phyloP scores from a whole-genome alignment of 2,797 vertebrate genomes.

The Helostoma temminkii region DNA sequence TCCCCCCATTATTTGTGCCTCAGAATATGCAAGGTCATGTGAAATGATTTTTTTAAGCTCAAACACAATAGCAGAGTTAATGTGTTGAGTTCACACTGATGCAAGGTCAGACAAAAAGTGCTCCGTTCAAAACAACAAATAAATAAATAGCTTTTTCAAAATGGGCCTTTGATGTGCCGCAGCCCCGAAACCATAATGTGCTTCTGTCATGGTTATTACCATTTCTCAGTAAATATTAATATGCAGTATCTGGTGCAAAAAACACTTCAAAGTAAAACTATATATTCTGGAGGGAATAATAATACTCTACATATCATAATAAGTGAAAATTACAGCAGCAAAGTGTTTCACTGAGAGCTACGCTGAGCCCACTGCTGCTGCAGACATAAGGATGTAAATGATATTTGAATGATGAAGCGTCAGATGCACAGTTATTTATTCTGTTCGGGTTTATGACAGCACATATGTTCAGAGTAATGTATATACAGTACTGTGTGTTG shows the following conservation, averaged over 20 bases:
- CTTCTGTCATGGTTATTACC: slow-evolving; percentile 51
- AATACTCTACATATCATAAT: slow-evolving; percentile 45
- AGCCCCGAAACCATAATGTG: slow-evolving; percentile 47
- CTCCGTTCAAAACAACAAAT: slow-evolving; percentile 62
- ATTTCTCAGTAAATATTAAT: slow-evolving; percentile 59
- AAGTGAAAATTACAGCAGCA: slow-evolving; percentile 43
- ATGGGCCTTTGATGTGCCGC: slow-evolving; percentile 63
- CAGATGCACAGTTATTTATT: background rate
- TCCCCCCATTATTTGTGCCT: slow-evolving; percentile 38
- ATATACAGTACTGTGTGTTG: background rate
- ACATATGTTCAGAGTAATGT: background rate
- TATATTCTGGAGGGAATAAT: slow-evolving; percentile 44
- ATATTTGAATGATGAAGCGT: background rate
- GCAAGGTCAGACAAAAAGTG: slow-evolving; percentile 61
- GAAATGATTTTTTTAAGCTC: slow-evolving; percentile 34
- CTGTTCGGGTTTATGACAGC: background rate
- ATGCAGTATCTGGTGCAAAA: slow-evolving; percentile 36
- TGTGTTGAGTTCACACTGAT: slow-evolving; percentile 59
- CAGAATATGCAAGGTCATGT: slow-evolving; percentile 54
- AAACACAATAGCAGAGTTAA: slow-evolving; percentile 64
- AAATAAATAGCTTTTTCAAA: slow-evolving; percentile 65
- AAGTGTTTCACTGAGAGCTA: slow-evolving; percentile 47
- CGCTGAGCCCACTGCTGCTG: slow-evolving; percentile 9
- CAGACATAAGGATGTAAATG: no score
- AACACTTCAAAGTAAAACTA: slow-evolving; percentile 24